These are phyloP conservation scores for Montipora foliosa DNA, from an alignment of 64 coral and sea anemone genomes.

Conservation along the genomic window DNA sequence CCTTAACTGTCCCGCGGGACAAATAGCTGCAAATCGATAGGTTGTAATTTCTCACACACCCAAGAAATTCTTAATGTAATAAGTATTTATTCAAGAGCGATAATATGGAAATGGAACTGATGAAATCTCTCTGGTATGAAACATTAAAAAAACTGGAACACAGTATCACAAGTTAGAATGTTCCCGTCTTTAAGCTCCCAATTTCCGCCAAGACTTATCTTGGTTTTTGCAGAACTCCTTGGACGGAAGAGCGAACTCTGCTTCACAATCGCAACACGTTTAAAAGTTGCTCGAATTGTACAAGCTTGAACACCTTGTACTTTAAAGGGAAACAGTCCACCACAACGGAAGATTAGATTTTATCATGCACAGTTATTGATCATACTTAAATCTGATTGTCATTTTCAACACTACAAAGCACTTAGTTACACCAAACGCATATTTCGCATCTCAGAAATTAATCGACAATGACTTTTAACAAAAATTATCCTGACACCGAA, in stretches of 20 bases:
- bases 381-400: not conserved
- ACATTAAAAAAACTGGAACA: not conserved
- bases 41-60: too few species aligned
- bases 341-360: not conserved
- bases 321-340: not conserved
- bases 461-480: not conserved
- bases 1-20: not conserved
- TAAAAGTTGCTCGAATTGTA: not conserved
- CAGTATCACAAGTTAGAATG: not conserved
- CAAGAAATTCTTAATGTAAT: not conserved
- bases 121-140: not conserved
- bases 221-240: not conserved
- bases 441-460: not conserved
- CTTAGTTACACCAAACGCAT: not conserved
- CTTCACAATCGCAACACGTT: conserved; percentile 1
- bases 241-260: not conserved
- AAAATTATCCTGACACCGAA: too few species aligned
- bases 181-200: not conserved
- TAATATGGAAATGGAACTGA: not conserved
- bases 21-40: too few species aligned
- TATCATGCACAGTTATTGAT: not conserved
- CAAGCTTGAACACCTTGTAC: not conserved
- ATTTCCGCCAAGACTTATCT: conserved; percentile 20
- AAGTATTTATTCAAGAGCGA: not conserved
- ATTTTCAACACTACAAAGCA: not conserved